Evolutionary conservation across 1,140 invertebrate genomes (phyloP).

Genomic region (Cardiocondyla obscurior): DNA sequence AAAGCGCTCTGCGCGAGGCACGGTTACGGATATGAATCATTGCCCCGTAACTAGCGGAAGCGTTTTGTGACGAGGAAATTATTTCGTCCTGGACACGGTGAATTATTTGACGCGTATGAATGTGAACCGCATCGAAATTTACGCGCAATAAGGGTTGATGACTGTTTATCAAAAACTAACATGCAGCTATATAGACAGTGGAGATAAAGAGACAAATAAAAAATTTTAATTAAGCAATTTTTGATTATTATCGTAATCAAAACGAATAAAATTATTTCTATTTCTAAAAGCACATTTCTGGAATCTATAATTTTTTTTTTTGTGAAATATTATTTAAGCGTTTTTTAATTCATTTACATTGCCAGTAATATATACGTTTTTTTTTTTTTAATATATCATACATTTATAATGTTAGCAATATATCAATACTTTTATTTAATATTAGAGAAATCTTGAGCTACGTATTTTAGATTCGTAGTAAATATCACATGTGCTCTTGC

Average conservation of each 20-base stretch:
- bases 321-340: neutral
- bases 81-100: conserved; percentile 18
- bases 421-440: neutral
- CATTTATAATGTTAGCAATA: too few species aligned
- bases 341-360: too few species aligned
- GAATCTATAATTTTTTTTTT: neutral
- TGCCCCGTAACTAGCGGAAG: conserved; percentile 5
- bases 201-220: neutral
- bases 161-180: neutral
- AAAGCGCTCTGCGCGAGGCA: conserved; percentile 8
- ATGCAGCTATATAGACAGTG: neutral
- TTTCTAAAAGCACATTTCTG: too few species aligned
- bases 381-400: too few species aligned
- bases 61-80: conserved; percentile 37
- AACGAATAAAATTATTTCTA: too few species aligned
- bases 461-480: neutral
- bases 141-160: neutral
- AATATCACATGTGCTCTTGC: neutral
- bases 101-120: conserved; percentile 33
- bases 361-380: too few species aligned
- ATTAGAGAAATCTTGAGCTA: neutral
- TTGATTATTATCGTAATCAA: neutral
- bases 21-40: conserved; percentile 29
- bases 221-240: too few species aligned
- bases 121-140: neutral